Base-by-base conservation (phyloP, 2,888 invertebrate genomes). In the Cylindroiulus punctatus region DNA sequence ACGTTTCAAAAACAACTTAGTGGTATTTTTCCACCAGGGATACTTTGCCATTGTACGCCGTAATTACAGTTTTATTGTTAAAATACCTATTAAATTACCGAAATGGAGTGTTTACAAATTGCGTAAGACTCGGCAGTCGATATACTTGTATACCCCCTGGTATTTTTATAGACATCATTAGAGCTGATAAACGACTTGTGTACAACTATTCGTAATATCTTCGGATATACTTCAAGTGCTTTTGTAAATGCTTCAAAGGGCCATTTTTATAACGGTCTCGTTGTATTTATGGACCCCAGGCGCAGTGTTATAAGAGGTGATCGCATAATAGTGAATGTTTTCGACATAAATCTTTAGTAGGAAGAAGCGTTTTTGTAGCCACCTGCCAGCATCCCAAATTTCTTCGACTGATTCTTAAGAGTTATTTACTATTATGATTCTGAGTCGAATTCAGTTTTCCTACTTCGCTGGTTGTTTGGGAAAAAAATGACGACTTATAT, bases 191-290 rank as follows among this genome's bases (percentile, higher is more conserved):
- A 76, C 26, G 76, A 76, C 26, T 76, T 76, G 12, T 30, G 14
- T 22, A 76, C 30, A 76, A 30, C 76, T 30, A 14, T 76, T 30
- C 30, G 30, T 76, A 76, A 76, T 76, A 76, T 76, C 76, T 76
- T 76, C n/a, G 30, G 76, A 76, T 14, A 30, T 76, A 76, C 76
- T 22, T 76, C 30, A 76, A 76, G 76, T 76, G 76, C 76, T 76
- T 76, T 76, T 30, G 76, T 76, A 76, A 76, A 76, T 14, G 76
- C 30, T 76, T 30, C 76, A 76, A 76, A 22, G 76, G 76, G 10
- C 30, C 76, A 30, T 76, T n/a, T n/a, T 76, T 30, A 76, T 76
- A 30, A 76, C 76, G 26, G 14, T 30, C 30, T 12, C 65, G 76
- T 5, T 76, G 76, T 76, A 76, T 76, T 76, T 76, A 76, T 76